phyloP scores from a whole-genome alignment of 2,797 vertebrate genomes.

The Gymnodraco acuticeps region DNA sequence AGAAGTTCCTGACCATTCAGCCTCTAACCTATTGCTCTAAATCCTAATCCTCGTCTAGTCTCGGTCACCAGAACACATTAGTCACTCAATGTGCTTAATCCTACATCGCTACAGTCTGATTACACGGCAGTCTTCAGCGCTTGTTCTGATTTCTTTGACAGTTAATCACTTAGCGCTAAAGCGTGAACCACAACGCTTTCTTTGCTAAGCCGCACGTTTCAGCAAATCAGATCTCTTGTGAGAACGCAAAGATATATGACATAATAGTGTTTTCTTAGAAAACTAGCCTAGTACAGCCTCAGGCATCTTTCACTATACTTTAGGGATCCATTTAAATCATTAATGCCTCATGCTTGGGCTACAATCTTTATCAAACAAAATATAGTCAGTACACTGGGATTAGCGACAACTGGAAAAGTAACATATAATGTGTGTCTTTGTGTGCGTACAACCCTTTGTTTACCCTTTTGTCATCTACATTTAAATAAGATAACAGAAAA shows the following conservation, averaged over 20 bases:
- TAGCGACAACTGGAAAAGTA: neutral
- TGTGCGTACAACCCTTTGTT: slow-evolving; percentile 1
- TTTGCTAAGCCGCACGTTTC: slow-evolving; percentile 14
- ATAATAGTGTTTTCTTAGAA: slow-evolving; percentile 1
- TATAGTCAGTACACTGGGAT: slow-evolving; percentile 21
- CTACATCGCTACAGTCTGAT: slow-evolving; percentile 50
- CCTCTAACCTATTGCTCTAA: slow-evolving; percentile 70
- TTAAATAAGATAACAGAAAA: slow-evolving; percentile 17
- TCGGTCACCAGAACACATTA: slow-evolving; percentile 72
- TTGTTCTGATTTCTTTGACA: slow-evolving; percentile 44
- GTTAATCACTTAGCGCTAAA: slow-evolving; percentile 49
- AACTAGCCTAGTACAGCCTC: slow-evolving; percentile 18
- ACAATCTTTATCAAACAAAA: slow-evolving; percentile 45
- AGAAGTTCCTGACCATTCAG: slow-evolving; percentile 30
- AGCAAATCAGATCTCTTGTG: neutral
- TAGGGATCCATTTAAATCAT: slow-evolving; percentile 34
- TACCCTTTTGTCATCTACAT: neutral
- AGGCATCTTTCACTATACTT: slow-evolving; percentile 31
- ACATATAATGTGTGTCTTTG: neutral
- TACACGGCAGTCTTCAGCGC: slow-evolving; percentile 43
- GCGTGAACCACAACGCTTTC: neutral
- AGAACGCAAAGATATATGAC: neutral
- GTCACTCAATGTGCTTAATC: slow-evolving; percentile 70
- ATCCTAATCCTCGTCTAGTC: slow-evolving; percentile 71
- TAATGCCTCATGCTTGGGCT: slow-evolving; percentile 32